Base-by-base conservation (phyloP, 1,140 invertebrate genomes). In the Helicoverpa armigera region DNA sequence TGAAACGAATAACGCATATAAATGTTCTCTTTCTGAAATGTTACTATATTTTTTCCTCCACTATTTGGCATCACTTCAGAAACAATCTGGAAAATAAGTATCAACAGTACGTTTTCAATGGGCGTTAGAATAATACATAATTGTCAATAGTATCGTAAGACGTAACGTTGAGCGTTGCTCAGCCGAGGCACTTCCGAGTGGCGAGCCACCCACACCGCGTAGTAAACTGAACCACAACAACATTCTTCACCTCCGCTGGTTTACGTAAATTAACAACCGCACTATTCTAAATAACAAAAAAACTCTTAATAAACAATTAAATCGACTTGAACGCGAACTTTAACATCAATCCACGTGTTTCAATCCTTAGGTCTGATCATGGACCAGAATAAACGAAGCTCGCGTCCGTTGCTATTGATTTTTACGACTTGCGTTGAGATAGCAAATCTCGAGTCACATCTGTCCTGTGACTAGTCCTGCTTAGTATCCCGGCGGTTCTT, bases 401-500 rank as follows among this genome's bases (percentile, higher is more conserved):
- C 29, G 16, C 56, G 35, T 51, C 43, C 54, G 69, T 51, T 50
- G 63, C 54, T 60, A 75, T 53, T 65, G 61, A 77, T 31, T 58
- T 79, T 79, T 79, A 79, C 76, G 76, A 70, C 51, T 69, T 29
- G 11, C 16, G 61, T 77, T 67, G n/a, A 63, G 60, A 67, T 77
- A 56, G 76, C 76, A 79, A 79, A 79, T 79, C 63, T 35, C 69
- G n/a, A 79, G 63, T 56, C 85, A 60, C 74, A 67, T 78, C 78
- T 85, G 82, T 88, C 84, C 53, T 79, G 69, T 54, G 79, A 51
- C 35, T 43, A 75, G 51, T 74, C 74, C 79, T 87, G 90, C 56
- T 86, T 88, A 80, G 80, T 85, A 86, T 91, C 87, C 79, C 29
- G 72, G 43, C 65, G 82, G 85, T 88, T 89, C 89, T 93, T 93